A percentile compares a stretch with the other conserved stretches of the same genome.
phyloP scores from a whole-genome alignment of 2,888 invertebrate genomes.

The Melitaea athalia region DNA sequence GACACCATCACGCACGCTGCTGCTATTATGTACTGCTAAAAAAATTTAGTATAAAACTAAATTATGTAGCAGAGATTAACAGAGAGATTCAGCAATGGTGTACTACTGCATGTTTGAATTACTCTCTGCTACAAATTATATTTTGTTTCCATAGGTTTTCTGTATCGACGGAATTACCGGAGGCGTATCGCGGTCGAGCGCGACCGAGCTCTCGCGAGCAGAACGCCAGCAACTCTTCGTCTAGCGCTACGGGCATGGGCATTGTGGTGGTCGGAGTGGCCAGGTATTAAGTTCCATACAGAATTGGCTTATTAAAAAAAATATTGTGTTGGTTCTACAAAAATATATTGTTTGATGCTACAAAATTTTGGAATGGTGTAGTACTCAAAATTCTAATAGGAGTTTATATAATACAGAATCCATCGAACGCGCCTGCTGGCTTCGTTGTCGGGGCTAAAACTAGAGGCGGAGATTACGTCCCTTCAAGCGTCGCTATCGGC shows the following conservation, averaged over 20 bases:
- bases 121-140: background rate
- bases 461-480: conserved; percentile 96
- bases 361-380: too few species aligned
- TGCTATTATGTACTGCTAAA: too few species aligned
- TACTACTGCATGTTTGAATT: too few species aligned
- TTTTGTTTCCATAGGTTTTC: conserved; percentile 79
- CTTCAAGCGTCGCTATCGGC: conserved; percentile 95
- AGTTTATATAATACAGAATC: conserved; percentile 77
- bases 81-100: too few species aligned
- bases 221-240: conserved; percentile 69
- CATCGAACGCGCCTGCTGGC: conserved; percentile 93
- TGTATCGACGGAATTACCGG: conserved; percentile 86
- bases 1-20: too few species aligned
- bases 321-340: too few species aligned
- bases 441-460: conserved; percentile 94
- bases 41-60: too few species aligned
- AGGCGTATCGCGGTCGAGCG: conserved; percentile 81
- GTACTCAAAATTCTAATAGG: background rate
- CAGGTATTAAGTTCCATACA: conserved; percentile 47
- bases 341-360: background rate
- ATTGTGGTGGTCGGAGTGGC: conserved; percentile 92
- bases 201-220: conserved; percentile 68
- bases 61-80: too few species aligned
- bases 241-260: conserved; percentile 85
- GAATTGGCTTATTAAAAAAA: background rate